These are phyloP conservation scores for Seladonia tumulorum DNA, from an alignment of 2,888 invertebrate species.

Conservation along the genomic window DNA sequence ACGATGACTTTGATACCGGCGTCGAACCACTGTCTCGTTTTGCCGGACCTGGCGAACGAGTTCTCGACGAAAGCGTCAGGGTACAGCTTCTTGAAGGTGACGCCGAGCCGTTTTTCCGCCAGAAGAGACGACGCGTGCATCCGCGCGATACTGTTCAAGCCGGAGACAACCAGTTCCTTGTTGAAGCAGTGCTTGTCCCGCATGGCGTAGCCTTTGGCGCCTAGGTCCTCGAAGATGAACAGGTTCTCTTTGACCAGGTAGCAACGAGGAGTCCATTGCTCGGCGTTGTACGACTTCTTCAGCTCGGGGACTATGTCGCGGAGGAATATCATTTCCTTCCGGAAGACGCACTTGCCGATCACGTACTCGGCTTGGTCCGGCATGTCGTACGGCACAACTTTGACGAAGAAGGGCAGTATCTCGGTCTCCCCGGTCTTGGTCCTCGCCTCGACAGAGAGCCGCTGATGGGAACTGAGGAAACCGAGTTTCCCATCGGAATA, in stretches of 20 bases:
- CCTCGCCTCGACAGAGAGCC: slow-evolving; percentile 63
- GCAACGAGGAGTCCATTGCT: slow-evolving; percentile 79
- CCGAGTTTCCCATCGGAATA: slow-evolving; percentile 77
- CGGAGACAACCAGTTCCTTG: slow-evolving; percentile 72
- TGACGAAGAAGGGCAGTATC: slow-evolving; percentile 85
- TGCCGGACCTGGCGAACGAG: slow-evolving; percentile 62
- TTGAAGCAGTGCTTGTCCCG: slow-evolving; percentile 65
- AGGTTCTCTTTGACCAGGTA: slow-evolving; percentile 76
- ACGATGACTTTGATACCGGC: slow-evolving; percentile 69
- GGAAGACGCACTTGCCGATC: slow-evolving; percentile 84
- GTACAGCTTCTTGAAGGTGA: slow-evolving; percentile 69
- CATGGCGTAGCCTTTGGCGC: slow-evolving; percentile 74
- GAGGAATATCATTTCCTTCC: slow-evolving; percentile 85
- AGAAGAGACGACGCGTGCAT: slow-evolving; percentile 79
- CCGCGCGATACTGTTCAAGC: slow-evolving; percentile 74
- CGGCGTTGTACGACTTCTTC: slow-evolving; percentile 69
- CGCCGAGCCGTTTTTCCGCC: slow-evolving; percentile 74
- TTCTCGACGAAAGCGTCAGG: slow-evolving; percentile 74
- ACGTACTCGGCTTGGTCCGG: slow-evolving; percentile 85
- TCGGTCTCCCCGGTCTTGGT: slow-evolving; percentile 36
- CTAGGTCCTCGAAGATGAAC: slow-evolving; percentile 83
- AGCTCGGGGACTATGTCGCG: slow-evolving; percentile 83
- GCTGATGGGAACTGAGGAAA: slow-evolving; percentile 75
- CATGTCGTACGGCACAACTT: slow-evolving; percentile 86
- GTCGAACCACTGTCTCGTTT: slow-evolving; percentile 70